Percentiles rank a stretch among this genome's conserved stretches.
phyloP scores from a whole-genome alignment of 2,113 vertebrate genomes.

The Bungarus multicinctus region DNA sequence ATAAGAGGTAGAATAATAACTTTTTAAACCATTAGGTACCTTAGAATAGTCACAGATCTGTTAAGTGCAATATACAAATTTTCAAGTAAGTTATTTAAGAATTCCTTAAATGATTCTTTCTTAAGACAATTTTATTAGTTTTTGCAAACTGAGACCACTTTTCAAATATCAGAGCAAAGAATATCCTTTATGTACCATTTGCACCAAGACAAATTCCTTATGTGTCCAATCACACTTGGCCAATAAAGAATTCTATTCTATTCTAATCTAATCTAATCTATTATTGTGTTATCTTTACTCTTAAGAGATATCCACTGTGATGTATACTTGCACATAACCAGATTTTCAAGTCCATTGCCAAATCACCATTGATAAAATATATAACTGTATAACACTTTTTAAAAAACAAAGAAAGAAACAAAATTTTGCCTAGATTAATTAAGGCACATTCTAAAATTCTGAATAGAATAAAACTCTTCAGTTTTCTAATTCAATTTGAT shows the following conservation, averaged over 20 bases:
- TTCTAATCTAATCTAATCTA: not conserved
- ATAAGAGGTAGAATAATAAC: not conserved
- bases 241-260: too few species aligned
- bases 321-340: not conserved
- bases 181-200: not conserved
- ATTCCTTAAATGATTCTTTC: not conserved
- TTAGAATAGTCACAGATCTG: not conserved
- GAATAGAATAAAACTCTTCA: not conserved
- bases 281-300: not conserved
- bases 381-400: not conserved
- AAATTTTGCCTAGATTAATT: not conserved
- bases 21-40: not conserved
- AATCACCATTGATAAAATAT: not conserved
- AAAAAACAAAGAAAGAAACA: not conserved
- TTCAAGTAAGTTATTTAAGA: constrained; percentile 1
- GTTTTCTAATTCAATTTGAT: not conserved
- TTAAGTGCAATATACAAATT: not conserved
- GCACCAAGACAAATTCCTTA: too few species aligned
- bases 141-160: not conserved
- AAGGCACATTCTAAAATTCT: not conserved
- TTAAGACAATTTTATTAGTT: not conserved
- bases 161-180: not conserved
- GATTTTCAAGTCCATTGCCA: not conserved
- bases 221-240: too few species aligned
- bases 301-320: not conserved